Evolutionary conservation across 1,140 invertebrate genomes (phyloP).

Genomic region (Drosophila truncata): DNA sequence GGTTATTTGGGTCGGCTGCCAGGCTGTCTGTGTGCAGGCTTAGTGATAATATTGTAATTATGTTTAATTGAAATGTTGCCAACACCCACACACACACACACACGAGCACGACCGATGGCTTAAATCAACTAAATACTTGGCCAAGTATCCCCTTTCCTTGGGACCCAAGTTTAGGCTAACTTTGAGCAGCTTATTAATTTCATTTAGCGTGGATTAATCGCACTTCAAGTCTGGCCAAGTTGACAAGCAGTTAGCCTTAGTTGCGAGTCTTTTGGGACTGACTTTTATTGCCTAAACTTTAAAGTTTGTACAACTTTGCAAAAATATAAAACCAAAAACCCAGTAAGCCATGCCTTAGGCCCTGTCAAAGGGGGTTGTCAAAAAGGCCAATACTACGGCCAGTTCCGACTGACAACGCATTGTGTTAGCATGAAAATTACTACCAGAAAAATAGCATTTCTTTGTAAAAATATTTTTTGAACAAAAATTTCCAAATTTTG

Average conservation of each 20-base stretch:
- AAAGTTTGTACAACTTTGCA: not conserved
- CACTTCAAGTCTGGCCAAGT: conserved; percentile 47
- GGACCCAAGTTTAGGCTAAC: conserved; percentile 23
- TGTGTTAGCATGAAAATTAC: not conserved
- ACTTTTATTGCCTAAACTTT: not conserved
- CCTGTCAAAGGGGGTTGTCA: not conserved
- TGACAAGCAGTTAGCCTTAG: conserved; percentile 16
- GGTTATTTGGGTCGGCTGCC: conserved; percentile 4
- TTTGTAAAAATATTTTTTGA: not conserved
- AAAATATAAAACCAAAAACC: not conserved
- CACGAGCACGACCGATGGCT: not conserved
- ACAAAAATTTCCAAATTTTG: not conserved
- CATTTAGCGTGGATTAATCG: conserved; percentile 65
- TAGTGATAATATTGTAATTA: conserved; percentile 66
- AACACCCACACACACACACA: conserved; percentile 29
- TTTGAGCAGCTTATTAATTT: conserved; percentile 76
- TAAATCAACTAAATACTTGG: conserved; percentile 35
- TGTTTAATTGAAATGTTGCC: conserved; percentile 72
- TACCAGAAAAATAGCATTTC: not conserved
- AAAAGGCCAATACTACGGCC: not conserved
- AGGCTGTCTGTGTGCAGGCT: conserved; percentile 9
- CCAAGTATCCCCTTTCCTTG: conserved; percentile 1
- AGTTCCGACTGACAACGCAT: not conserved
- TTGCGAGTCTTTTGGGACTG: not conserved
- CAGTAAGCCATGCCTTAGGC: not conserved